Evolutionary conservation across 2,113 vertebrate species (phyloP), one percentile per base, ranked within the genome.

Genomic region (Pedionomus torquatus): DNA sequence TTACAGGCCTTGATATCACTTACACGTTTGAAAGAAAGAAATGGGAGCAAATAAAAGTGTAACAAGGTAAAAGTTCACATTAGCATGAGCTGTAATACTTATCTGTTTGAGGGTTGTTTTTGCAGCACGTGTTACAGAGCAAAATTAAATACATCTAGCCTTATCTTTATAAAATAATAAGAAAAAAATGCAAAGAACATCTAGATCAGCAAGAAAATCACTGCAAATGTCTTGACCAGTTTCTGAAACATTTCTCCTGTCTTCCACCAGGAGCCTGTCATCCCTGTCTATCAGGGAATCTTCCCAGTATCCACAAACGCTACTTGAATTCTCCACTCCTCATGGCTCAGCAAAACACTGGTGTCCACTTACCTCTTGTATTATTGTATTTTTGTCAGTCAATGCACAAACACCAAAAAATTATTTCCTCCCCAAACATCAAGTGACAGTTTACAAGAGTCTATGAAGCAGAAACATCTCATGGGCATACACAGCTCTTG

Each of bases 1-100:
- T 98, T 98, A 95, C 95, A 89, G 39, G 65, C 66, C 77, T 77
- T 44, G 83, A 74, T 92, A 96, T 96, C 96, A 65, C 93, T 97
- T 94, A 96, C 84, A 91, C 30, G 21, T 91, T 90, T 96, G 70
- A 83, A 87, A 58, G 52, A 81, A 82, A 95, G 66, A 85, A 94
- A 95, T 43, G 39, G 25, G 63, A 91, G 64, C 60, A 95, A 94
- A 94, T 76, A 68, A 83, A 94, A 91, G 58, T 74, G n/a, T 78
- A 92, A 57, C 44, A 81, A 91, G 48, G 68, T 65, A 87, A 93
- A 86, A 93, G 89, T 78, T 94, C 37, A 54, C 1, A 3, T 70
- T 81, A 54, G 46, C 63, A 28, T 57, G 52, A 94, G 48, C n/a
- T 81, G 4, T 76, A 57, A 13, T n/a, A 37, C 33, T 28, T 85